A percentile compares a stretch with the other conserved stretches of the same genome.
phyloP scores from a whole-genome alignment of 1,140 invertebrate genomes.

The Cyphomyrmex costatus region DNA sequence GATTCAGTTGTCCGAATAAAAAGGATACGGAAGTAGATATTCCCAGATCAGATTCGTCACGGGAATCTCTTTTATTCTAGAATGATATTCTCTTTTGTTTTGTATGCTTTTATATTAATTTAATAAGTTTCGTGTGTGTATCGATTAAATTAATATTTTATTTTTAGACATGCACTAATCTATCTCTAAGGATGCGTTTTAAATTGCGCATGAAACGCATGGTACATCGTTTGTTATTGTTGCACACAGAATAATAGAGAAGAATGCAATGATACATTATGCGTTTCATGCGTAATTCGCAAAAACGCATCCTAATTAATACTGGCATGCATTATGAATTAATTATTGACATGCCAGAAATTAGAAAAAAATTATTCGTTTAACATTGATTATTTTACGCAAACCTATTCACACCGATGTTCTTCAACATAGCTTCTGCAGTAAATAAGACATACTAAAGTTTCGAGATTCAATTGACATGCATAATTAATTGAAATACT shows the following conservation, averaged over 20 bases:
- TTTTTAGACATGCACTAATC: background rate
- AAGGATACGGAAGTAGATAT: conserved; percentile 11
- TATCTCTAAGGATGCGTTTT: too few relatives aligned
- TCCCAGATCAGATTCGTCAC: conserved; percentile 66
- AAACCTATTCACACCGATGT: background rate
- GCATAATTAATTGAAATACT: conserved; percentile 40
- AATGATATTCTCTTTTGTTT: conserved; percentile 59
- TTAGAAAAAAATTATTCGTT: background rate
- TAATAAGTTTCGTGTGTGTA: background rate
- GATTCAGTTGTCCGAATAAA: conserved; percentile 27
- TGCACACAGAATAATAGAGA: too few relatives aligned
- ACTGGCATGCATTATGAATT: too few relatives aligned
- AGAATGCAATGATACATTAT: too few relatives aligned
- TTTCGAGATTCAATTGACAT: conserved; percentile 7
- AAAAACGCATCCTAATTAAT: too few relatives aligned
- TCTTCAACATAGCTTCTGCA: background rate
- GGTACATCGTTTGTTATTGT: too few relatives aligned
- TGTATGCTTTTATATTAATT: conserved; percentile 46
- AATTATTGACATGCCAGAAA: too few relatives aligned
- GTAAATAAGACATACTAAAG: background rate
- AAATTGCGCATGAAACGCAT: too few relatives aligned
- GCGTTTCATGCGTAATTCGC: too few relatives aligned
- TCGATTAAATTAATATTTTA: background rate
- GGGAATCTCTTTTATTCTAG: conserved; percentile 35
- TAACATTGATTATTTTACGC: background rate